Percentiles rank a stretch among this genome's conserved stretches.
These are phyloP conservation scores for Cydia amplana DNA, from an alignment of 1,140 invertebrate genomes.

Conservation along the genomic window DNA sequence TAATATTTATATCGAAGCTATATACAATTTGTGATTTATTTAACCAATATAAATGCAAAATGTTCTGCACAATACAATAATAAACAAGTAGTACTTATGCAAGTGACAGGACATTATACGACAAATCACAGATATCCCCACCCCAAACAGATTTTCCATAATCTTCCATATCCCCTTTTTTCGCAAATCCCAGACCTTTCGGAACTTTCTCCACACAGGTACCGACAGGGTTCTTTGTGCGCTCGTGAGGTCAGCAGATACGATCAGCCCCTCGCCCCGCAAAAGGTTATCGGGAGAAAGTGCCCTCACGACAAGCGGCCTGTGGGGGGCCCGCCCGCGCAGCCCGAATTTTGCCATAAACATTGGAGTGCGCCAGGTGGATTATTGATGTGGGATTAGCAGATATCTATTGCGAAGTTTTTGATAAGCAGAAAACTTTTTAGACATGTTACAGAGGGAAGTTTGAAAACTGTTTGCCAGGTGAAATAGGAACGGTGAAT, in stretches of 20 bases:
- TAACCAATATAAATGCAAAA: too few relatives aligned
- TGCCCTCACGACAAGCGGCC: background rate
- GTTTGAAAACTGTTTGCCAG: background rate
- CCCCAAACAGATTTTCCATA: too few relatives aligned
- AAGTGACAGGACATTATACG: too few relatives aligned
- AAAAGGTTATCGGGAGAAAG: conserved; percentile 29
- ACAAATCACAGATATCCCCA: too few relatives aligned
- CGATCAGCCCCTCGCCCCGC: conserved; percentile 20
- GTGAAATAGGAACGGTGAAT: background rate
- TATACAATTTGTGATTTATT: too few relatives aligned
- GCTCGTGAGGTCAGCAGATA: conserved; percentile 28
- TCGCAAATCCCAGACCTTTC: conserved; percentile 1
- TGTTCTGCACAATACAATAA: too few relatives aligned
- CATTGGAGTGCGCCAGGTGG: background rate
- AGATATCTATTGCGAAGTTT: background rate
- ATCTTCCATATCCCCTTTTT: background rate
- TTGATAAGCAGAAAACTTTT: background rate
- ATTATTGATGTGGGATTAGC: background rate
- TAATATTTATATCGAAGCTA: too few relatives aligned
- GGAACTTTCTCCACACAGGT: conserved; percentile 5
- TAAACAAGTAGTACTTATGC: too few relatives aligned
- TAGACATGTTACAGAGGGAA: background rate
- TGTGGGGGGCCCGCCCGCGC: background rate
- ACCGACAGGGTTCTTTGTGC: conserved; percentile 22
- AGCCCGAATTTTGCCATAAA: conserved; percentile 6